phyloP scores from a whole-genome alignment of 2,797 vertebrate genomes.

The Sebastes elongatus region DNA sequence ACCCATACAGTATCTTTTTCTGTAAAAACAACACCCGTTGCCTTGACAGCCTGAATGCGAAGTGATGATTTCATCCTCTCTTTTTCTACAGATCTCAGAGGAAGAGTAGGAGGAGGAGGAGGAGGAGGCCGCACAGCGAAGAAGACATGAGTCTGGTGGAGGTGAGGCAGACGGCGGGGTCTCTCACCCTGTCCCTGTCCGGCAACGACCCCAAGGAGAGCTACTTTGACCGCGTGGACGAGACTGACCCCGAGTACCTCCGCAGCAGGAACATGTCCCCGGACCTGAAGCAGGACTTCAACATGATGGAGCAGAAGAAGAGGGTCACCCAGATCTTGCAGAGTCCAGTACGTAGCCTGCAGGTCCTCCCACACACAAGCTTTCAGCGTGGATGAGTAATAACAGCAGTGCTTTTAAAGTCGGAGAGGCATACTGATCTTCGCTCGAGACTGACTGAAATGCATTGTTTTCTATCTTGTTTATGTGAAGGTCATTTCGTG shows the following conservation, averaged over 20 bases:
- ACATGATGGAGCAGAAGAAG: conserved; percentile 98
- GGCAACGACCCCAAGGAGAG: conserved; percentile 89
- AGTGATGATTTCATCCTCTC: conserved; percentile 21
- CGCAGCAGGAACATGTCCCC: conserved; percentile 91
- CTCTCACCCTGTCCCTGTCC: conserved; percentile 87
- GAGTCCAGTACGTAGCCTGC: conserved; percentile 88
- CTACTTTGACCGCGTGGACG: conserved; percentile 87
- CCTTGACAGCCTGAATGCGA: conserved; percentile 60
- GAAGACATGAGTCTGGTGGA: conserved; percentile 78
- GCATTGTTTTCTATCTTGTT: conserved; percentile 5
- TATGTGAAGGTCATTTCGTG: conserved; percentile 3
- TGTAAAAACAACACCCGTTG: conserved; percentile 40
- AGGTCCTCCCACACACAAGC: conserved; percentile 55
- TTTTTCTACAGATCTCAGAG: conserved; percentile 30
- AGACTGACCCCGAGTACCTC: conserved; percentile 87
- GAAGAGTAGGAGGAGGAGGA: conserved; percentile 3
- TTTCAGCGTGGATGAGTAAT: conserved; percentile 54
- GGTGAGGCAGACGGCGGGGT: conserved; percentile 68
- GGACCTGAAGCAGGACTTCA: conserved; percentile 95
- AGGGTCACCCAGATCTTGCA: conserved; percentile 95
- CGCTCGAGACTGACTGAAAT: conserved; percentile 3
- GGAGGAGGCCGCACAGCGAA: neutral
- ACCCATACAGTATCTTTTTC: conserved; percentile 31
- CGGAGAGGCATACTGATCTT: neutral
- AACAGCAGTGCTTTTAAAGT: conserved; percentile 28